A percentile compares a stretch with the other conserved stretches of the same genome.
These are phyloP conservation scores for Dasyurus viverrinus DNA, from an alignment of 2,113 vertebrate genomes.

Conservation along the genomic window DNA sequence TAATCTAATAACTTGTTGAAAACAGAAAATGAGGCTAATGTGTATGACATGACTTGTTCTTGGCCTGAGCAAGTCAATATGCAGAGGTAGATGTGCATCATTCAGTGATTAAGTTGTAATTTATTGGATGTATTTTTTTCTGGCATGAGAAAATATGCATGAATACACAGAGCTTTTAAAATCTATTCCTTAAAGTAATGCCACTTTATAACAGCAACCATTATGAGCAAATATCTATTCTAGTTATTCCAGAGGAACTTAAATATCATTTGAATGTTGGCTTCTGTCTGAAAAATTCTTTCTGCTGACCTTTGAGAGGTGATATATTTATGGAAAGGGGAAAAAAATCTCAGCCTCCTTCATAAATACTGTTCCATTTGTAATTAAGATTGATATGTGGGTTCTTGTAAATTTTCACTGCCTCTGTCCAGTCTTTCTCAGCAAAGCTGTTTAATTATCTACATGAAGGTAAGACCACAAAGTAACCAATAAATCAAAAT, in stretches of 20 bases:
- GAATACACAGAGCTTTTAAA: not conserved
- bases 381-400: not conserved
- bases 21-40: not conserved
- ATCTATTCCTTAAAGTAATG: not conserved
- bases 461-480: fast-evolving
- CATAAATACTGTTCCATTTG: not conserved
- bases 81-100: fast-evolving
- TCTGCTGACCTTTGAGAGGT: not conserved
- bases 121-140: fast-evolving
- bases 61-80: not conserved
- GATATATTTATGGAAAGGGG: not conserved
- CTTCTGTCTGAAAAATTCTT: fast-evolving
- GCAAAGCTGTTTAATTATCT: not conserved
- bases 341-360: not conserved
- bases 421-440: not conserved
- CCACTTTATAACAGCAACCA: too few relatives aligned
- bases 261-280: too few relatives aligned
- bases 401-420: not conserved
- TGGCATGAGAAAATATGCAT: not conserved
- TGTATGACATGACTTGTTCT: not conserved
- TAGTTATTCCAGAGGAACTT: fast-evolving
- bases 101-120: not conserved
- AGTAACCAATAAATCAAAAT: not conserved
- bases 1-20: not conserved
- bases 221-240: not conserved